phyloP scores from a whole-genome alignment of 2,113 vertebrate genomes.

The Notarius quadriscutis region DNA sequence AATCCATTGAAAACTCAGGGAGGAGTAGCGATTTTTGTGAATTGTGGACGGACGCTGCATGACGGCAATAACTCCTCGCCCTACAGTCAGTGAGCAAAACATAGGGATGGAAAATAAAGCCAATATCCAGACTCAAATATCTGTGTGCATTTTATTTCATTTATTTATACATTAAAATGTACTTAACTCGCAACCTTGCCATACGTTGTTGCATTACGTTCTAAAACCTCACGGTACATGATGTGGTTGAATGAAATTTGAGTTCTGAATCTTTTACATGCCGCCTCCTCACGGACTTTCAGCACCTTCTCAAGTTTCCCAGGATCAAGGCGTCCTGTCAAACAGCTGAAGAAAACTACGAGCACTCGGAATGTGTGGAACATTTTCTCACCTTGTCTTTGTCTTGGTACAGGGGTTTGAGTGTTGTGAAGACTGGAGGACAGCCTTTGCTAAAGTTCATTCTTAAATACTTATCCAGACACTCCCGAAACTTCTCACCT shows the following conservation, averaged over 20 bases:
- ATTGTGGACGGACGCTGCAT: too few relatives aligned
- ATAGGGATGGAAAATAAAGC: neutral
- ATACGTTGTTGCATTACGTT: neutral
- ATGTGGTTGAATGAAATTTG: neutral
- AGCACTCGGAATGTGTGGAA: neutral
- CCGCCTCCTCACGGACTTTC: neutral
- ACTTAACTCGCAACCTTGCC: neutral
- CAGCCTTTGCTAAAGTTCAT: constrained; percentile 99
- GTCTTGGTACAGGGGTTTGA: constrained; percentile 91
- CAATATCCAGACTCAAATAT: neutral
- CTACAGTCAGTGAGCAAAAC: too few relatives aligned
- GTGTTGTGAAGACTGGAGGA: constrained; percentile 96
- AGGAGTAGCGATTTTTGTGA: too few relatives aligned
- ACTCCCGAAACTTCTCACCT: constrained; percentile 95
- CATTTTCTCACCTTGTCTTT: constrained; percentile 87
- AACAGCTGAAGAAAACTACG: neutral
- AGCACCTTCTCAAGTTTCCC: neutral
- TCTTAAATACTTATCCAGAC: constrained; percentile 93
- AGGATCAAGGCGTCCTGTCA: neutral
- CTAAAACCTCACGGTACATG: neutral
- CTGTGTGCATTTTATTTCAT: neutral
- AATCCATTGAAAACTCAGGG: too few relatives aligned
- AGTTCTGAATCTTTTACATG: neutral
- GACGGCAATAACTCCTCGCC: too few relatives aligned
- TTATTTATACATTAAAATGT: neutral